Evolutionary conservation across 2,888 invertebrate species (phyloP).

Genomic region (Norana najaformis): DNA sequence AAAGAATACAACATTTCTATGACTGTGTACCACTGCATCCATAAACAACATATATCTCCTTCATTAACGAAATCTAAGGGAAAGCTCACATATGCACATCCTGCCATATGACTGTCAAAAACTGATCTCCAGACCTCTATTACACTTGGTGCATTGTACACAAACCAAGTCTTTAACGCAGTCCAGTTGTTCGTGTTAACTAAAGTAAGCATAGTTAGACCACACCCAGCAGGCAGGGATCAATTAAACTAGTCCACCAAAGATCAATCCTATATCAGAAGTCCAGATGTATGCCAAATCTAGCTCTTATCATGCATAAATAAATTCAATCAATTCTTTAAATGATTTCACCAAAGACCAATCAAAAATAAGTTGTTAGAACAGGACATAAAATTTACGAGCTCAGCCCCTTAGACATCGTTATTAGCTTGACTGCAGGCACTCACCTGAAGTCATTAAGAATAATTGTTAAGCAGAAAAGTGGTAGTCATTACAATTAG

Average conservation of each 20-base stretch:
- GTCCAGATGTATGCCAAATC: not conserved
- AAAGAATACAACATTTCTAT: not conserved
- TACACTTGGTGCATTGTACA: not conserved
- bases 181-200: not conserved
- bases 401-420: not conserved
- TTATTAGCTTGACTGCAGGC: not conserved
- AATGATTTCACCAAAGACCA: not conserved
- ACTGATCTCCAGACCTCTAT: not conserved
- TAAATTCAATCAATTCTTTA: not conserved
- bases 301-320: no score
- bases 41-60: not conserved
- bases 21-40: not conserved
- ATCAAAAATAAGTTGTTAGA: not conserved
- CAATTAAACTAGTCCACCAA: not conserved
- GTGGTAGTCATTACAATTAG: not conserved
- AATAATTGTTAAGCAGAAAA: not conserved
- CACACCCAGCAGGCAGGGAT: not conserved
- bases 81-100: no score
- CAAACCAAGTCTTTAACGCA: not conserved
- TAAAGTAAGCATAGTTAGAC: not conserved
- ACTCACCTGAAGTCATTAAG: not conserved
- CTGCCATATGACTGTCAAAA: no score
- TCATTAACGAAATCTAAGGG: no score
- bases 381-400: not conserved
- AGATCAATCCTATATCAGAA: not conserved